Conservation (phyloP, 2,797 vertebrate species). For the Glossophaga mutica region DNA sequence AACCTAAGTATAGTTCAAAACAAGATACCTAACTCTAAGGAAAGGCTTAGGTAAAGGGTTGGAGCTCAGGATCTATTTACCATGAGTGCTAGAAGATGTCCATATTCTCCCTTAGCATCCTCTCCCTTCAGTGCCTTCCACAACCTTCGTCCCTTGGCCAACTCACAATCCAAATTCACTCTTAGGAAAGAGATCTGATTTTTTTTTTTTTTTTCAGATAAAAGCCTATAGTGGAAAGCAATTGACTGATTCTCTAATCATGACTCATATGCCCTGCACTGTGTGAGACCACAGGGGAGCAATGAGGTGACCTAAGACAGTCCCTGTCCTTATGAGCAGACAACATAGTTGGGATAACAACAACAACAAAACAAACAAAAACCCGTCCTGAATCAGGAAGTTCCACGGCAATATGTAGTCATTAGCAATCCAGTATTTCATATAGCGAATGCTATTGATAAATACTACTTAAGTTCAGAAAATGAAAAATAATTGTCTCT, state of each 20-base stretch:
- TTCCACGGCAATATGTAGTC: not conserved
- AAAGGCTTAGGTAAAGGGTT: not conserved
- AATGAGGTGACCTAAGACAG: not conserved
- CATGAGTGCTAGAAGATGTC: not conserved
- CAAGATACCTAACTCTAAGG: not conserved
- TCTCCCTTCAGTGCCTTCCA: not conserved
- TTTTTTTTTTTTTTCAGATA: not conserved
- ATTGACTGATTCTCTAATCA: not conserved
- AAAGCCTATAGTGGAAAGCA: not conserved
- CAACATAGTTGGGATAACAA: not conserved
- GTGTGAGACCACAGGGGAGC: not conserved
- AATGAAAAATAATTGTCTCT: not conserved
- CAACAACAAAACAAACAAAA: not conserved
- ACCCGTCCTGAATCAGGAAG: not conserved
- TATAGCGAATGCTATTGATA: not conserved
- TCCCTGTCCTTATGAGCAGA: not conserved
- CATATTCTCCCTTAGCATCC: not conserved
- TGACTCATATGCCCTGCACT: not conserved
- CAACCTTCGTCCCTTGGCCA: not conserved
- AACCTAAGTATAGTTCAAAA: not conserved
- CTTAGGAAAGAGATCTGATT: not conserved
- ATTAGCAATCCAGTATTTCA: not conserved
- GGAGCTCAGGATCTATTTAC: not conserved
- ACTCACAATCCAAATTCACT: not conserved
- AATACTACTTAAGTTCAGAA: not conserved